Evolutionary conservation across 2,888 invertebrate species (phyloP), one percentile per base, ranked within the genome.

Genomic region (Drosophila diplacantha): DNA sequence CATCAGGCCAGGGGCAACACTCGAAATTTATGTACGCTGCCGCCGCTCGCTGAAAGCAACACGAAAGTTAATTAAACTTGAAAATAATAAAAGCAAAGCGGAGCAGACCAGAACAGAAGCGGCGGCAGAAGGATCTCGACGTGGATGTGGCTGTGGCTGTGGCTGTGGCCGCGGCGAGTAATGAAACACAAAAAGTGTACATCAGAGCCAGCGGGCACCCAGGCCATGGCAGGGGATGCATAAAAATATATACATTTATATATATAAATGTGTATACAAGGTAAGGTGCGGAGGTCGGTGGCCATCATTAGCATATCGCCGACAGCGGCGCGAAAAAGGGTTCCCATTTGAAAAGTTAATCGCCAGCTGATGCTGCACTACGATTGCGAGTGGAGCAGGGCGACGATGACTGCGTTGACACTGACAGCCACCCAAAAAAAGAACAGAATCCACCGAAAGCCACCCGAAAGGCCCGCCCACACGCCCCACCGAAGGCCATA

Each of bases 231-330:
- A 58, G 31, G 59, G 43, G 22, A 43, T 58, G 8, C 29, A 51
- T 41, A 38, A 26, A 26, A 2, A 20, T 20, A 20, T 8, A 38
- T 20, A 37, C 3, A 14, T 31, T 31, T 60, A 46, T 47, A 34
- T 29, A 32, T 5, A 31, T 11, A 37, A 2, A 49, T 35, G 18
- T 41, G 35, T 16, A 14, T 29, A 29, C 11, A 11, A 3, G 51
- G 22, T 12, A 51, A 64, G 39, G 55, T 39, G 26, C 22, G 56
- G 55, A 39, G 63, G 37, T 37, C 41, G 56, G 51, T 61, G 65
- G 75, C 67, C 83, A 65, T 81, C 84, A 78, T 78, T 78, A 78
- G 78, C 78, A 78, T 78, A 78, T 79, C 78, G 84, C 84, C 76
- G 59, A 46, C 39, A 80, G 83, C 78, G 65, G 71, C 69, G 55